Evolutionary conservation across 2,797 vertebrate genomes (phyloP).

Genomic region (Cuniculus paca): DNA sequence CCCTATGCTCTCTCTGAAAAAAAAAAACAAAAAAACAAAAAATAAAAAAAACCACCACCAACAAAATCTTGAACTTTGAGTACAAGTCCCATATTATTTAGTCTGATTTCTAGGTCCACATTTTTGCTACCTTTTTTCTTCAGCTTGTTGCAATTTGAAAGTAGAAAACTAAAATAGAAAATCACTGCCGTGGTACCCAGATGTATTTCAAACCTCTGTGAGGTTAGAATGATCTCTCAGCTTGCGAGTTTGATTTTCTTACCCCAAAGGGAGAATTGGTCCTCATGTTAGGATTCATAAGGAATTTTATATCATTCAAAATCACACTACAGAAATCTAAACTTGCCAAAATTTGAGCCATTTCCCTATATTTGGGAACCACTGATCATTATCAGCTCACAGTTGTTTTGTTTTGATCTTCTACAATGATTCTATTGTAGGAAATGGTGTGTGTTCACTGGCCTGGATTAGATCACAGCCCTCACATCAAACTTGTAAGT

Average conservation of each 20-base stretch:
- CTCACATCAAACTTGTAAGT: background rate
- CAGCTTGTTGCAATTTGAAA: background rate
- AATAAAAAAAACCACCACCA: no score
- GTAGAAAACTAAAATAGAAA: background rate
- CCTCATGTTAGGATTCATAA: background rate
- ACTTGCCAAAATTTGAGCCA: background rate
- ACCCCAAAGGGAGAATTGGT: background rate
- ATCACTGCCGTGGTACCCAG: no score
- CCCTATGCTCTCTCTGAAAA: background rate
- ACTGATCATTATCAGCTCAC: background rate
- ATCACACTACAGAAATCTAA: background rate
- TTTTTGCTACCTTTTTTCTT: background rate
- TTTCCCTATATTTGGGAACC: background rate
- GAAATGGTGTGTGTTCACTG: background rate
- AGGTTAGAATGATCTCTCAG: background rate
- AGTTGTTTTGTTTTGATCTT: background rate
- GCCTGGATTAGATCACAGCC: background rate
- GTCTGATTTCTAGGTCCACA: background rate
- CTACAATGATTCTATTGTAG: background rate
- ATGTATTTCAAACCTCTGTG: background rate
- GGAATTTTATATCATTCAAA: background rate
- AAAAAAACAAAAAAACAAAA: no score
- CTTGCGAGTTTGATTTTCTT: background rate
- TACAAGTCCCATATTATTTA: background rate
- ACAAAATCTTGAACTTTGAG: background rate